phyloP scores from a whole-genome alignment of 2,888 invertebrate genomes.

The Prionchulus punctatus region DNA sequence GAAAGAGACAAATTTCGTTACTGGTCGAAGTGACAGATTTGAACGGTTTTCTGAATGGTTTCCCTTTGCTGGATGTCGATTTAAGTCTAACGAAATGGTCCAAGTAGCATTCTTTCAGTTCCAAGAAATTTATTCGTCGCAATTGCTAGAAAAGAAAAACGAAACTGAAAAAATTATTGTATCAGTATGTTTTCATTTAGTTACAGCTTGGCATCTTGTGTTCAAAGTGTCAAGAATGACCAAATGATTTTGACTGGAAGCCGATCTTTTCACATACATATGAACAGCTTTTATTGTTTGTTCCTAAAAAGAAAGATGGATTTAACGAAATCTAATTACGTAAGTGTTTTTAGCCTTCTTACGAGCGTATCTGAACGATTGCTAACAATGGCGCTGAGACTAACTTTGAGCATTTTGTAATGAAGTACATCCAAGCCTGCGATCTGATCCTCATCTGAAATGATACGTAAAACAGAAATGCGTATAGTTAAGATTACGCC shows the following conservation, averaged over 20 bases:
- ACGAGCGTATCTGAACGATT: not conserved
- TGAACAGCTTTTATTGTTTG: constrained; percentile 17
- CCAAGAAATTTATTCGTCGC: constrained; percentile 19
- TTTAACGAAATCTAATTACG: not conserved
- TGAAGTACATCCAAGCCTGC: constrained; percentile 8
- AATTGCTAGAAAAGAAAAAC: not conserved
- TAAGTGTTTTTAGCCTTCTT: not conserved
- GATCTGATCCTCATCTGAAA: constrained; percentile 5
- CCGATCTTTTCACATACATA: constrained; percentile 17
- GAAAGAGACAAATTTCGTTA: constrained; percentile 5
- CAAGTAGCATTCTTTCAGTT: constrained; percentile 22
- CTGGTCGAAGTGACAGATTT: constrained; percentile 1
- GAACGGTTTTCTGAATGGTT: constrained; percentile 7
- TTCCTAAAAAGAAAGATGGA: constrained; percentile 12
- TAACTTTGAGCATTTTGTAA: constrained; percentile 10
- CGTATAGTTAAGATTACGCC: no score
- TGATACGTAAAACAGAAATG: not conserved
- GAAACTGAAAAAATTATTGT: not conserved
- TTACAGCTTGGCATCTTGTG: constrained; percentile 1
- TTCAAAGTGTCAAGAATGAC: constrained; percentile 13
- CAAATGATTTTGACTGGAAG: constrained; percentile 19
- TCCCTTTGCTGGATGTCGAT: not conserved
- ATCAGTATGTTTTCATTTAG: not conserved
- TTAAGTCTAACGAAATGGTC: constrained; percentile 22
- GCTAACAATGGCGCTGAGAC: constrained; percentile 6